Base-by-base conservation (phyloP, 1,140 invertebrate species). In the Augochlora pura region DNA sequence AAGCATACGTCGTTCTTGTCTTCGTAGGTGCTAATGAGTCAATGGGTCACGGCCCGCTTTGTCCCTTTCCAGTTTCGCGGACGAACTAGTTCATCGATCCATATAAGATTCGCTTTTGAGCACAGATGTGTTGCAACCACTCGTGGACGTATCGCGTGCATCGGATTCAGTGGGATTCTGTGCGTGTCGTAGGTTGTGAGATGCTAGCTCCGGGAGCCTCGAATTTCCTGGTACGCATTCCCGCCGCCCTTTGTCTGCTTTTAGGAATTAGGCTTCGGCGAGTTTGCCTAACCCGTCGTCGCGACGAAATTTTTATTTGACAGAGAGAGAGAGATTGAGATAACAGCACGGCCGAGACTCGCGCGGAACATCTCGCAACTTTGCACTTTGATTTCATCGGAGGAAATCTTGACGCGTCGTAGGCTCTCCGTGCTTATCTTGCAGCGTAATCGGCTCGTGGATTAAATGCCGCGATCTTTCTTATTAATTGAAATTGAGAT, bases 11-110 rank as follows among this genome's bases (percentile, higher is more conserved):
- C 21, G 49, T 21, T 52, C 66, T 66, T 1, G 42, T 60, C 54
- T 81, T 71, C 27, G 74, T 52, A 9, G 3, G 52, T 63, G 49
- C 27, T 66, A 25, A 59, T 75, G 72, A 75, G 49, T 52, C 68
- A 78, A 81, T 81, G 27, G 75, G 80, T 81, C 80, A 78, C 60
- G 74, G 75, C 54, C 67, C 38, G 74, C 70, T 70, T 70, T 64
- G 46, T 65, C 64, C 39, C 39, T 63, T 74, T 67, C 77, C 70
- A 74, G 49, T 32, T 57, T 78, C 46, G 68, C 59, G 54, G 63
- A 69, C 54, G n/a, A 74, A 66, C 52, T 54, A 25, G 65, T 79
- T 74, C 70, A 80, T 80, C 78, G 62, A 80, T 74, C 78, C 72
- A 38, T 64, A 63, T 52, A 49, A 32, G 71, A 76, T 67, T 23